Conservation (phyloP, 1,140 invertebrate species). For the Caenorhabditis latens region DNA sequence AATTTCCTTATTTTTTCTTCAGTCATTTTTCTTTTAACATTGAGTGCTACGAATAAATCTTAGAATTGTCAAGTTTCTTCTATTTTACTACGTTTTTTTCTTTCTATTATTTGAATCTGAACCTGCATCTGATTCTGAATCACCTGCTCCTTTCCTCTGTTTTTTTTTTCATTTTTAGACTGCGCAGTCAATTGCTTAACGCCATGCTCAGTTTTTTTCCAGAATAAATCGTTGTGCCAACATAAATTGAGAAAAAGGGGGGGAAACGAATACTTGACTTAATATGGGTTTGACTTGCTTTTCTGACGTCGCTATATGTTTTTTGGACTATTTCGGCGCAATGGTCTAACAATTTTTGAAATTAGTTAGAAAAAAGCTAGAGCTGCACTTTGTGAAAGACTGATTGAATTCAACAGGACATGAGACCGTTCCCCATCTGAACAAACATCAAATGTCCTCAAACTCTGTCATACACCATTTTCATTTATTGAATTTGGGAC, state of each 20-base stretch:
- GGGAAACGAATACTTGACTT: neutral
- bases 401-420: slow-evolving; percentile 8
- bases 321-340: too few species aligned
- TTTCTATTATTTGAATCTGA: neutral
- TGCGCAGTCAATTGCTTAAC: neutral
- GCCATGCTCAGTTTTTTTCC: neutral
- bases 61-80: too few species aligned
- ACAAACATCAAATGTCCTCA: neutral
- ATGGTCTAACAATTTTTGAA: too few species aligned
- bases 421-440: slow-evolving; percentile 35
- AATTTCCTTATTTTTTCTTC: neutral
- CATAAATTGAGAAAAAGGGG: neutral
- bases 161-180: neutral
- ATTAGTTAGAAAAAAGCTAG: too few species aligned
- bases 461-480: too few species aligned
- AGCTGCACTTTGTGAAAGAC: too few species aligned
- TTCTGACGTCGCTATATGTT: too few species aligned
- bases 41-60: too few species aligned
- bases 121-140: neutral
- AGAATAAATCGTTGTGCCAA: neutral
- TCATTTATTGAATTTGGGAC: too few species aligned
- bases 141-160: neutral
- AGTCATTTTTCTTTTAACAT: neutral
- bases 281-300: neutral
- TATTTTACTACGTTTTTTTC: neutral